Evolutionary conservation across 2,888 invertebrate species (phyloP), one percentile per base, ranked within the genome.

Genomic region (Gerris lacustris): DNA sequence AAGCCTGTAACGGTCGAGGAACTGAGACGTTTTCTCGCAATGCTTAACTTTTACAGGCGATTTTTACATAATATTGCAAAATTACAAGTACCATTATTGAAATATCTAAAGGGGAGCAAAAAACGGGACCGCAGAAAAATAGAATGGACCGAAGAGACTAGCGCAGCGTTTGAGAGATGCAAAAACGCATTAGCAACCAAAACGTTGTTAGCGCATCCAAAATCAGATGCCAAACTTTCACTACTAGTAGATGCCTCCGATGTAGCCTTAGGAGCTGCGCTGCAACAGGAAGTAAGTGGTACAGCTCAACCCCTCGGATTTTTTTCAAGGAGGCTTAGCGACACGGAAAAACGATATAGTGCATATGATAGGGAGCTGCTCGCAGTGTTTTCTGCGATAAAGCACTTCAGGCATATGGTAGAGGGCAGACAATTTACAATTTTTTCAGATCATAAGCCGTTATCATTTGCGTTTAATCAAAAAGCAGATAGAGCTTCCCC

Each of bases 51-150:
- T 66, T 73, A 69, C 47, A 71, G 45, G 18, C 62, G 66, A n/a
- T 72, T 45, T 55, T 63, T 73, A 44, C 73, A 71, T 0, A 44
- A 70, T 18, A 69, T 73, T 7, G 72, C 73, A 2, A 67, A 70
- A 15, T 18, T 6, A 6, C 72, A 76, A 11, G 44, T 63, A n/a
- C 72, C 73, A 47, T 47, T 7, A 47, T 47, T 47, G 47, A 6
- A 47, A 7, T 47, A 47, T 47, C 11, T 47, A 47, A 47, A 47
- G 47, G 11, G 47, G 47, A 47, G 11, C 7, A 6, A 47, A n/a
- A n/a, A 47, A 47, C 6, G 11, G 47, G 7, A 11, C 11, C 7
- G 11, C 47, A 7, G 47, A 11, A 47, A 47, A 47, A 6, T 11
- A 7, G 11, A 7, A 7, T 47, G 47, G 47, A 47, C 47, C 6